Evolutionary conservation across 1,140 invertebrate species (phyloP).

Genomic region (Calephelis virginiensis): DNA sequence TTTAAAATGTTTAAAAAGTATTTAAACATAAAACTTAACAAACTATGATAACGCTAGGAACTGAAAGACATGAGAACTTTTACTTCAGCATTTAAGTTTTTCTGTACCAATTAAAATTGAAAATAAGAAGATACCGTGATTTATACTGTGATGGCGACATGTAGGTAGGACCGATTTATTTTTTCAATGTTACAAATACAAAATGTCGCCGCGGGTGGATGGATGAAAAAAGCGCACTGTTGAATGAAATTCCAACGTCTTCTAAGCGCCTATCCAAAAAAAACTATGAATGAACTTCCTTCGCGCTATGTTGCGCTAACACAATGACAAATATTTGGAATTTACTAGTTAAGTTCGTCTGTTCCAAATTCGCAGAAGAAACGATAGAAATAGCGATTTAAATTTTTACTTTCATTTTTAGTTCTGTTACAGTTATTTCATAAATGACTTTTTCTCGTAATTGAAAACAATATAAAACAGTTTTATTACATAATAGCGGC

Average conservation of each 20-base stretch:
- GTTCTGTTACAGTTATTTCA: no score
- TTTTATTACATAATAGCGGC: no score
- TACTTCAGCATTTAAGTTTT: not conserved
- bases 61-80: no score
- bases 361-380: not conserved
- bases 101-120: not conserved
- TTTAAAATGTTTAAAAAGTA: no score
- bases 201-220: not conserved
- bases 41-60: no score
- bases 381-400: no score
- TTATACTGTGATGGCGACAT: not conserved
- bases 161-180: constrained; percentile 3
- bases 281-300: constrained; percentile 10
- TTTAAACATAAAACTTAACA: no score
- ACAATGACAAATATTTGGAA: not conserved
- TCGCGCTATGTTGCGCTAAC: not conserved
- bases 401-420: no score
- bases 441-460: no score
- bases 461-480: no score
- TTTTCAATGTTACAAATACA: constrained; percentile 5
- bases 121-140: not conserved
- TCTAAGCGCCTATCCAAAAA: constrained; percentile 9
- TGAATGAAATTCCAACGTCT: constrained; percentile 13
- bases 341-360: not conserved
- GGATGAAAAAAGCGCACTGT: not conserved